Evolutionary conservation across 2,888 invertebrate genomes (phyloP).

Genomic region (Thereva nobilitata): DNA sequence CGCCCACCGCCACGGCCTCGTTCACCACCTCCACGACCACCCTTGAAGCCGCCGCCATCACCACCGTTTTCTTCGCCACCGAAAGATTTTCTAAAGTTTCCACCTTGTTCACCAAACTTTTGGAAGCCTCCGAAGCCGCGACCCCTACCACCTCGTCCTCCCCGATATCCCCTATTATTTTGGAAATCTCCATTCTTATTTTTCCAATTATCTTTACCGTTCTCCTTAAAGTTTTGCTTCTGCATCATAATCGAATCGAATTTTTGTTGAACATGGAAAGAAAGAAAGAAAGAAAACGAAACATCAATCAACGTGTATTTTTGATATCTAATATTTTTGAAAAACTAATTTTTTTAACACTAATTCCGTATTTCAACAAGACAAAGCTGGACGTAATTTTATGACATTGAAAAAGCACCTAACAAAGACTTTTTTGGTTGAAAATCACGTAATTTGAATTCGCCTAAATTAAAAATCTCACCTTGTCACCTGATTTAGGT

Average conservation of each 20-base stretch:
- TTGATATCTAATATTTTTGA: too few relatives aligned
- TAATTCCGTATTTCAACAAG: too few relatives aligned
- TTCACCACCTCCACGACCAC: constrained; percentile 48
- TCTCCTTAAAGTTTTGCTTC: constrained; percentile 50
- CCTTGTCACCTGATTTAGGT: too few relatives aligned
- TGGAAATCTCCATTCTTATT: constrained; percentile 43
- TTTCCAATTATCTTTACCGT: constrained; percentile 47
- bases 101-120: constrained; percentile 48
- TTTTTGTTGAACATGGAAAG: constrained; percentile 49
- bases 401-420: too few relatives aligned
- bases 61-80: constrained; percentile 41
- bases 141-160: constrained; percentile 48
- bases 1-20: constrained; percentile 45
- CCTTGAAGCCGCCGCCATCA: constrained; percentile 48
- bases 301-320: constrained; percentile 54
- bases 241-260: constrained; percentile 47
- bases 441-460: too few relatives aligned
- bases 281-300: constrained; percentile 55
- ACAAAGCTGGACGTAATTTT: too few relatives aligned
- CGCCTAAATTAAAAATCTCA: too few relatives aligned
- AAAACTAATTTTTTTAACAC: too few relatives aligned
- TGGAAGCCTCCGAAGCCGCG: constrained; percentile 55
- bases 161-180: constrained; percentile 45
- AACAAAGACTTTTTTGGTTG: too few relatives aligned
- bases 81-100: constrained; percentile 53